Base-by-base conservation (phyloP, 2,113 vertebrate genomes). In the Oreocharis arfaki region DNA sequence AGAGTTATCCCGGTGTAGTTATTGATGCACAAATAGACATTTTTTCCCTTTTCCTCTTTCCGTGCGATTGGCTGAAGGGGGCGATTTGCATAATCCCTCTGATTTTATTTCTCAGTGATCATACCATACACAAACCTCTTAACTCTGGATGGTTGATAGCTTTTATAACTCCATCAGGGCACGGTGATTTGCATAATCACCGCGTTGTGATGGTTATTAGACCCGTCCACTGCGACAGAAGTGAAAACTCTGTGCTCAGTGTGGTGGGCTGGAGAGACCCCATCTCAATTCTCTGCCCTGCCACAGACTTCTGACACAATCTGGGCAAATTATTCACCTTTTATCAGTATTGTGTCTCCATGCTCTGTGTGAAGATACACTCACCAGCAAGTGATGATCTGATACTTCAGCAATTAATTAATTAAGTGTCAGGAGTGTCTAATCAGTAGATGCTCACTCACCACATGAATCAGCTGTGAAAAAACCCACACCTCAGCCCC, bases 371-470 rank as follows among this genome's bases (percentile, higher is more conserved):
- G 75, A 12, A 63, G 24, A 68, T 60, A 32, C 16, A 1, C 70
- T 49, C 37, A 15, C 20, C 50, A 41, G 52, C 11, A 11, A 64
- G 32, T 1, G 22, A 2, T 17, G 30, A n/a, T 32, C 19, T 3
- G 32, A 16, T 19, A 16, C 22, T 41, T 74, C 26, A 41, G 35
- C 28, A 10, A 4, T 11, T 17, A 24, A 12, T 6, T 11, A 39
- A 60, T 37, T 7, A 7, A 44, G 8, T 16, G 1, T 9, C 6
- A 1, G 28, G 35, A 64, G 41, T 1, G 0, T 6, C 2, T 0
- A 4, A 50, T 32, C 27, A 3, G 19, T 3, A 44, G 53, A 44
- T 0, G 0, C 32, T 49, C 61, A 55, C 47, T 11, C 28, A 64
- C 18, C 12, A 1, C 1, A 4, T 3, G 9, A 68, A 61, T 53